Percentiles rank a stretch among this genome's conserved stretches.
These are phyloP conservation scores for Drosophila burlai DNA, from an alignment of 1,140 invertebrate genomes.

Conservation along the genomic window DNA sequence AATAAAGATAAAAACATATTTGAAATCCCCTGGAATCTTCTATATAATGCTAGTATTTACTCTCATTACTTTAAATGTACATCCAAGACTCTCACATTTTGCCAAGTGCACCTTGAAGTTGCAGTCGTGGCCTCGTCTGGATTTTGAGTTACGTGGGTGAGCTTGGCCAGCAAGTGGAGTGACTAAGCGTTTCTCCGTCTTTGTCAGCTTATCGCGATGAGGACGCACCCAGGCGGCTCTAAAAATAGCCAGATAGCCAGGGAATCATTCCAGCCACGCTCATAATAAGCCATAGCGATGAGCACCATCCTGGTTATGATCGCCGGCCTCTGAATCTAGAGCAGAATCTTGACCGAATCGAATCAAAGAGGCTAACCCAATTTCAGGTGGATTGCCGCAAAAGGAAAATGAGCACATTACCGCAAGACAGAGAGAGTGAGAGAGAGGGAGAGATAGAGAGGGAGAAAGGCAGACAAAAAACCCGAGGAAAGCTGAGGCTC, in stretches of 20 bases:
- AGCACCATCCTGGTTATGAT: constrained; percentile 49
- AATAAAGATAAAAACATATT: not conserved
- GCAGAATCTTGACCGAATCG: constrained; percentile 64
- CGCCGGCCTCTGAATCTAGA: constrained; percentile 52
- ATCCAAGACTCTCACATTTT: not conserved
- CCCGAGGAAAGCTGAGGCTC: constrained; percentile 43
- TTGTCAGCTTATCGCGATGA: constrained; percentile 66
- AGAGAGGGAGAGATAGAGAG: constrained; percentile 26
- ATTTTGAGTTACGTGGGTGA: constrained; percentile 78
- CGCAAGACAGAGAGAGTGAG: constrained; percentile 26
- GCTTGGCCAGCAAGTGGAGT: constrained; percentile 79
- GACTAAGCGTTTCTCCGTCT: constrained; percentile 69
- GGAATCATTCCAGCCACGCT: constrained; percentile 16
- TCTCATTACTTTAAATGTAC: not conserved
- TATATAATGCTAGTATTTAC: not conserved
- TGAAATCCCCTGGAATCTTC: not conserved
- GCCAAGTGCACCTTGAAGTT: constrained; percentile 46
- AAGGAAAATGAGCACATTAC: constrained; percentile 83
- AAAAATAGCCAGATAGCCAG: constrained; percentile 62
- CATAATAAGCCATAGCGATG: constrained; percentile 44
- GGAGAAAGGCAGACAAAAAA: constrained; percentile 11
- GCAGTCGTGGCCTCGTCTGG: constrained; percentile 52
- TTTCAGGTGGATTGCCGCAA: constrained; percentile 60
- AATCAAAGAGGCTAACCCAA: constrained; percentile 65
- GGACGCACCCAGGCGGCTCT: constrained; percentile 70